Evolutionary conservation across 2,797 vertebrate genomes (phyloP).

Genomic region (Microtus obscurus): DNA sequence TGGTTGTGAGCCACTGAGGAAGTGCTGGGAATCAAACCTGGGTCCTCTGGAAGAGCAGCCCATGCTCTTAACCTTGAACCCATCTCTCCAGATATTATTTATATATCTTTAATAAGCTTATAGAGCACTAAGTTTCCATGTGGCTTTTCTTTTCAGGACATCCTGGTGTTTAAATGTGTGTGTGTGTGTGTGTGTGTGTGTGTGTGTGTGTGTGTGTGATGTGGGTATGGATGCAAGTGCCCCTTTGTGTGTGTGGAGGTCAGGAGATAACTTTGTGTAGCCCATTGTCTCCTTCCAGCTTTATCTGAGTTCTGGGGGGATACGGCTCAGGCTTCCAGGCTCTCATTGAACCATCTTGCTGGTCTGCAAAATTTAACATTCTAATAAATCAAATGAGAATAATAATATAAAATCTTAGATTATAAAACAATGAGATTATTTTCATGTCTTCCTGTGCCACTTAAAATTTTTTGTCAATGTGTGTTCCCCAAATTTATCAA

Average conservation of each 20-base stretch:
- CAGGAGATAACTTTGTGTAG: not conserved
- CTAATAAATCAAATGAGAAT: not conserved
- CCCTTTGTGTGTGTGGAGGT: not conserved
- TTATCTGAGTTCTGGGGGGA: not conserved
- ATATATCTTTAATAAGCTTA: not conserved
- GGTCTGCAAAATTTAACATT: not conserved
- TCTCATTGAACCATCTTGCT: not conserved
- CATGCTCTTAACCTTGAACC: not conserved
- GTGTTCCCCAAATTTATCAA: constrained; percentile 38
- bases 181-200: not conserved
- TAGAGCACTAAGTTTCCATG: not conserved
- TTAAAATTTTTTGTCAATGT: constrained; percentile 16
- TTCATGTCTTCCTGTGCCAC: not conserved
- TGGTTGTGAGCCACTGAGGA: not conserved
- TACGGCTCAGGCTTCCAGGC: not conserved
- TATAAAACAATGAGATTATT: not conserved
- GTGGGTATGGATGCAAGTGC: not conserved
- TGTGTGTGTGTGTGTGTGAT: too few species aligned
- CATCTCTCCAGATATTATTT: not conserved
- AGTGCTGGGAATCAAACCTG: too few species aligned
- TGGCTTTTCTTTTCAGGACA: not conserved
- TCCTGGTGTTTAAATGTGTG: not conserved
- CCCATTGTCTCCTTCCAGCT: not conserved
- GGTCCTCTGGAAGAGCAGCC: not conserved
- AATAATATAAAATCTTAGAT: not conserved